These are phyloP conservation scores for Panthera uncia DNA, from an alignment of 2,113 vertebrate genomes.

Conservation along the genomic window DNA sequence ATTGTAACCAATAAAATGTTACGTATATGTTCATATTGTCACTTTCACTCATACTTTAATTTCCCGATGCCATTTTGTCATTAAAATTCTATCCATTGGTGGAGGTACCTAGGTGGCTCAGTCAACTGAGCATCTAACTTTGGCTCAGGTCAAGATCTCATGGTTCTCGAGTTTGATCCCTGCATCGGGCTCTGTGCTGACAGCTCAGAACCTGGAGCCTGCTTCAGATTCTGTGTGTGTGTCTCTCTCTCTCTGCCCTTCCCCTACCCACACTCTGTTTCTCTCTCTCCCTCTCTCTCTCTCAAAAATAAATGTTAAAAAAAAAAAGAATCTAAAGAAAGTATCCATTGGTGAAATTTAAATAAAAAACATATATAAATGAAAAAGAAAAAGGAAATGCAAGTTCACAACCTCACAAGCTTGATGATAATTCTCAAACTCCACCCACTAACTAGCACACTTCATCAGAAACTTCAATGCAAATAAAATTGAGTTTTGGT, in stretches of 20 bases:
- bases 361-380: neutral
- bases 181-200: neutral
- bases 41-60: neutral
- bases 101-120: neutral
- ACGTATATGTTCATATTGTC: neutral
- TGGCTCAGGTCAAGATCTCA: neutral
- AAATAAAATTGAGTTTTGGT: neutral
- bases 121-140: neutral
- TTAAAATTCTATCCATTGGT: neutral
- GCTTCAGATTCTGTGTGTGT: no score
- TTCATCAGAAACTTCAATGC: neutral
- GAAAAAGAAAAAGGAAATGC: neutral
- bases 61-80: neutral
- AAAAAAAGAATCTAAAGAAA: neutral
- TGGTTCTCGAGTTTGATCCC: neutral
- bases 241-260: no score
- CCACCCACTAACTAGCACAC: neutral
- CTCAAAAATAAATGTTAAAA: neutral
- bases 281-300: neutral
- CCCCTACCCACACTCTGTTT: no score
- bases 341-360: neutral
- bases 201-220: no score
- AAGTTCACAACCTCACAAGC: neutral
- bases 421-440: neutral
- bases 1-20: neutral